Conservation (phyloP, 2,888 invertebrate genomes). For the Noctua pronuba region DNA sequence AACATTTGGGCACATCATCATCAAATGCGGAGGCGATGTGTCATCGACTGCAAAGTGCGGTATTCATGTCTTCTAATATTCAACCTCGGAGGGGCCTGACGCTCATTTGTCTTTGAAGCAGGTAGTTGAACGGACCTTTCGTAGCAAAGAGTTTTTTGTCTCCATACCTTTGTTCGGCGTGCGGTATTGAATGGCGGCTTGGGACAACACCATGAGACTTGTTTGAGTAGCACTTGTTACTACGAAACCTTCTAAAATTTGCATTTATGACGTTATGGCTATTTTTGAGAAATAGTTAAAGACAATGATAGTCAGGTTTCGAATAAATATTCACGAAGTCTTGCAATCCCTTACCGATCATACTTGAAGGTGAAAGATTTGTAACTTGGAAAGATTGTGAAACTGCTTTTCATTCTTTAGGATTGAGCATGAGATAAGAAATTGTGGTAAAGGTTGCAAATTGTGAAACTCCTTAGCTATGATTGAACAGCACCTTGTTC, state of each 20-base stretch:
- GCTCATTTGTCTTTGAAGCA: slow-evolving; percentile 78
- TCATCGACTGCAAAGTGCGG: slow-evolving; percentile 74
- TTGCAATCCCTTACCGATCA: slow-evolving; percentile 6
- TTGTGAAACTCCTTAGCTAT: slow-evolving; percentile 17
- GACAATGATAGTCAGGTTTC: slow-evolving; percentile 2
- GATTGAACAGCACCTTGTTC: slow-evolving; percentile 13
- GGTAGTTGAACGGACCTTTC: slow-evolving; percentile 84
- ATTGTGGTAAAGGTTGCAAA: slow-evolving; percentile 24
- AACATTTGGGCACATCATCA: slow-evolving; percentile 65
- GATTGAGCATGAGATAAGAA: slow-evolving; percentile 19
- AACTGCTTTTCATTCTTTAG: slow-evolving; percentile 18
- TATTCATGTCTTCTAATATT: slow-evolving; percentile 62
- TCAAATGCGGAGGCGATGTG: slow-evolving; percentile 75
- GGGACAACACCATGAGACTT: slow-evolving; percentile 69
- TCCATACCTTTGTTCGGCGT: slow-evolving; percentile 76
- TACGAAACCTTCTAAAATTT: slow-evolving; percentile 65
- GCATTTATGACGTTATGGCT: slow-evolving; percentile 58
- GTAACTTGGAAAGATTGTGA: background rate
- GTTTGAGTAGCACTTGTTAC: slow-evolving; percentile 78
- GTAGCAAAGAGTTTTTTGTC: slow-evolving; percentile 80
- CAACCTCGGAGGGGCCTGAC: slow-evolving; percentile 72
- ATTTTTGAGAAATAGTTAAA: slow-evolving; percentile 36
- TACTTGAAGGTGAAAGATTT: slow-evolving; percentile 22
- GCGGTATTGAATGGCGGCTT: slow-evolving; percentile 76
- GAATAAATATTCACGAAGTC: slow-evolving; percentile 5